These are phyloP conservation scores for Drosophila watanabei DNA, from an alignment of 1,140 invertebrate genomes.

Conservation along the genomic window DNA sequence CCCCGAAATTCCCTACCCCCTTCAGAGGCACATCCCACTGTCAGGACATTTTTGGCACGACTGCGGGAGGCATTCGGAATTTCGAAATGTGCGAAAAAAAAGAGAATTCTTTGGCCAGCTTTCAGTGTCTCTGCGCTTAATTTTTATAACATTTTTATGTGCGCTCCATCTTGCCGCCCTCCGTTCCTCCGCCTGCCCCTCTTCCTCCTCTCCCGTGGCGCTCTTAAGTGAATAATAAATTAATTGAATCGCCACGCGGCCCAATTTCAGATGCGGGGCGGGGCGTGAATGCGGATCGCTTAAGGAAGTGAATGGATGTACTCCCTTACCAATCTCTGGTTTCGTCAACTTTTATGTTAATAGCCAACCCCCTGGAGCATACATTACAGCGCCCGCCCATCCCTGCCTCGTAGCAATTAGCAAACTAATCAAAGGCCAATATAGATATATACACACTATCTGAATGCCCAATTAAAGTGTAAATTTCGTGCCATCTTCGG, in stretches of 20 bases:
- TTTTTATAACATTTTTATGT: slow-evolving; percentile 83
- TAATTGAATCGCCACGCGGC: slow-evolving; percentile 78
- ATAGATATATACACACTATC: slow-evolving; percentile 61
- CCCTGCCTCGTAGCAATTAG: slow-evolving; percentile 35
- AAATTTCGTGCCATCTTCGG: slow-evolving; percentile 52
- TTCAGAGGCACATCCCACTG: not conserved
- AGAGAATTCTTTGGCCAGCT: slow-evolving; percentile 50
- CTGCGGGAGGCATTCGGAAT: slow-evolving; percentile 30
- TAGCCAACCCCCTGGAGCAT: slow-evolving; percentile 19
- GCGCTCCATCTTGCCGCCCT: slow-evolving; percentile 12
- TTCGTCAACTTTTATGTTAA: slow-evolving; percentile 71
- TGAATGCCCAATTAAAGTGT: slow-evolving; percentile 78
- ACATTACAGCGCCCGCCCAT: not conserved
- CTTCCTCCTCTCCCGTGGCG: slow-evolving; percentile 27
- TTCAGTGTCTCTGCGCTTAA: slow-evolving; percentile 47
- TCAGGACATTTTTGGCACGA: slow-evolving; percentile 76
- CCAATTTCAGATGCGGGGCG: slow-evolving; percentile 57
- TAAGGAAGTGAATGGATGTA: slow-evolving; percentile 10
- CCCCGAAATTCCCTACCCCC: not conserved
- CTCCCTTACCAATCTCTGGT: slow-evolving; percentile 9
- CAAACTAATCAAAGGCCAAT: slow-evolving; percentile 69
- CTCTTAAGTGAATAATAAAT: slow-evolving; percentile 83
- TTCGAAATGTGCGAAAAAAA: slow-evolving; percentile 64
- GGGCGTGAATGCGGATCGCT: slow-evolving; percentile 18
- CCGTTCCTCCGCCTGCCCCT: slow-evolving; percentile 4